These are phyloP conservation scores for Apodemia mormo DNA, from an alignment of 2,888 invertebrate genomes.

Conservation along the genomic window DNA sequence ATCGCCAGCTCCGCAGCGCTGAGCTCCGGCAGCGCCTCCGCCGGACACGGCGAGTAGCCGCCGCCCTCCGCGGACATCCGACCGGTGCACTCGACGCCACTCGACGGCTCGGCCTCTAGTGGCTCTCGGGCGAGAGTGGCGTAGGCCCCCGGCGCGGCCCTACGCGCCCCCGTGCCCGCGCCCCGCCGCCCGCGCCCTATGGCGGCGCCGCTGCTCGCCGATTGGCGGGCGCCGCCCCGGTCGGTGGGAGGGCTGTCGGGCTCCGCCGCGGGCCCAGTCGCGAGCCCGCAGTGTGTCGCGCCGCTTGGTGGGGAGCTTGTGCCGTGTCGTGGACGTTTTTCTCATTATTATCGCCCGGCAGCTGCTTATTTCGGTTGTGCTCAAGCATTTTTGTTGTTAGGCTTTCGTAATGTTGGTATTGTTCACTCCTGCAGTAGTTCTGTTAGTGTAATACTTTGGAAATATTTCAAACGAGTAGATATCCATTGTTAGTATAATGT, in stretches of 20 bases:
- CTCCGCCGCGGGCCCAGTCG: slow-evolving; percentile 33
- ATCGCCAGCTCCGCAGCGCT: slow-evolving; percentile 80
- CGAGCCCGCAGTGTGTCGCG: slow-evolving; percentile 40
- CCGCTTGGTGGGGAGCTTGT: slow-evolving; percentile 46
- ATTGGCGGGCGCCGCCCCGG: slow-evolving; percentile 41
- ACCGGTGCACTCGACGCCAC: slow-evolving; percentile 79
- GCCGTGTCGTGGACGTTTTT: slow-evolving; percentile 31
- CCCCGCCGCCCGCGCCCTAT: slow-evolving; percentile 36
- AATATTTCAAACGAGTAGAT: not conserved
- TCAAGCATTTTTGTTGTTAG: slow-evolving; percentile 34
- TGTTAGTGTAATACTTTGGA: not conserved
- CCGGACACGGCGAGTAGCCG: slow-evolving; percentile 82
- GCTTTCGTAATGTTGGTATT: not conserved
- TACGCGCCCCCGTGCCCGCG: slow-evolving; percentile 49
- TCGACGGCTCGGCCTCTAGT: slow-evolving; percentile 80
- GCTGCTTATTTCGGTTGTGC: slow-evolving; percentile 30
- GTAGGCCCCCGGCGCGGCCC: slow-evolving; percentile 66
- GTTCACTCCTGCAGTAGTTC: not conserved
- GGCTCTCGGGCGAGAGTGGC: slow-evolving; percentile 79
- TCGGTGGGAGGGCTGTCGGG: slow-evolving; percentile 47
- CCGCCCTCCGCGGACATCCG: slow-evolving; percentile 81
- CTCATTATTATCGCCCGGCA: slow-evolving; percentile 32
- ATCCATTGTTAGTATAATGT: too few relatives aligned
- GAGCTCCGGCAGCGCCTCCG: slow-evolving; percentile 83
- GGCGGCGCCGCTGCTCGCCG: slow-evolving; percentile 37